Conservation (phyloP, 1,140 invertebrate genomes). For the Bombus sylvicola region DNA sequence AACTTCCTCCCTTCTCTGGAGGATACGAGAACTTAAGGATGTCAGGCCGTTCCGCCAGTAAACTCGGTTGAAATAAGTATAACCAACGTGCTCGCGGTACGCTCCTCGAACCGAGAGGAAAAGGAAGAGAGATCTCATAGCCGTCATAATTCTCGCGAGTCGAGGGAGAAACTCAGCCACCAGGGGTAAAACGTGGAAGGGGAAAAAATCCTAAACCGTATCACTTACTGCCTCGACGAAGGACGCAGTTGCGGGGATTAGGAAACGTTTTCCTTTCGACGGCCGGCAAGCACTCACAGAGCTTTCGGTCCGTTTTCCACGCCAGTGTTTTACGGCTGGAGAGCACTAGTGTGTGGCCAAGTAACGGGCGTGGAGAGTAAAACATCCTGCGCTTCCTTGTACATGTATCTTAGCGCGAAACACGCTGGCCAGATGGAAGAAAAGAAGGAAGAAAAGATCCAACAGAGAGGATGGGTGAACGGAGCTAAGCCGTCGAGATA, state of each 20-base stretch:
- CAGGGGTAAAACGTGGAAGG: neutral
- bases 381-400: conserved; percentile 15
- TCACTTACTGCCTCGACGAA: conserved; percentile 32
- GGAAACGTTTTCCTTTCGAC: conserved; percentile 41
- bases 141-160: conserved; percentile 35
- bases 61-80: conserved; percentile 28
- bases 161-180: neutral
- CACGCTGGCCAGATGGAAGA: neutral
- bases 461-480: neutral
- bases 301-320: conserved; percentile 45
- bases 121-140: neutral
- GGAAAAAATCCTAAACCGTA: conserved; percentile 34
- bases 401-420: conserved; percentile 36
- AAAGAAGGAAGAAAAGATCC: neutral
- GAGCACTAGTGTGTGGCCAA: conserved; percentile 15
- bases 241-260: conserved; percentile 47
- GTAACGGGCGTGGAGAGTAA: neutral
- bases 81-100: neutral
- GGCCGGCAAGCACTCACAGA: conserved; percentile 26
- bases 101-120: neutral
- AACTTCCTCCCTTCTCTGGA: conserved; percentile 8
- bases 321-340: conserved; percentile 33
- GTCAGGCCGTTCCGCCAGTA: neutral
- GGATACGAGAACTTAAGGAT: conserved; percentile 6
- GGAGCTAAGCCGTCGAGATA: conserved; percentile 45